A percentile compares a stretch with the other conserved stretches of the same genome.
Evolutionary conservation across 2,888 invertebrate species (phyloP).

Genomic region (Carabus problematicus): DNA sequence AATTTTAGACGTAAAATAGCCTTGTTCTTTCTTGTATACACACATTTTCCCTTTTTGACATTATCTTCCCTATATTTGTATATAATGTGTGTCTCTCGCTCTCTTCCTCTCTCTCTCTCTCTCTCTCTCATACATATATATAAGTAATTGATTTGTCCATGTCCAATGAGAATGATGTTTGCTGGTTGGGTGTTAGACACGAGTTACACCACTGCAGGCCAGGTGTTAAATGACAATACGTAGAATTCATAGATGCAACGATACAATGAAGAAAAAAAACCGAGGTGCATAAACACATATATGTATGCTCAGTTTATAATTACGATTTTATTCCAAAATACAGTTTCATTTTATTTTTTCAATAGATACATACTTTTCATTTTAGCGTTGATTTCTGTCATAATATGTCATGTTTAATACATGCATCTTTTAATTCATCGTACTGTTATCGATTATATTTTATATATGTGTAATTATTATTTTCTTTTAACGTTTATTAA

Average conservation of each 20-base stretch:
- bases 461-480: slow-evolving; percentile 1
- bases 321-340: slow-evolving; percentile 28
- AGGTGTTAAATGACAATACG: slow-evolving; percentile 61
- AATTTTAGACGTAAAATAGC: slow-evolving; percentile 23
- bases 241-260: slow-evolving; percentile 55
- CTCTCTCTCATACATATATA: slow-evolving; percentile 2
- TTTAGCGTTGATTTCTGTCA: not conserved
- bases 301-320: slow-evolving; percentile 37
- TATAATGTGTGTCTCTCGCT: not conserved
- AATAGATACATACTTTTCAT: slow-evolving; percentile 2
- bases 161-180: slow-evolving; percentile 30
- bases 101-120: not conserved
- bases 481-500: slow-evolving; percentile 40
- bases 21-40: slow-evolving; percentile 8
- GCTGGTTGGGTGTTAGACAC: slow-evolving; percentile 35
- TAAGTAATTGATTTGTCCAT: slow-evolving; percentile 20
- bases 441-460: slow-evolving; percentile 34
- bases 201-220: slow-evolving; percentile 53
- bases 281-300: slow-evolving; percentile 54
- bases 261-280: slow-evolving; percentile 58
- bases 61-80: too few relatives aligned
- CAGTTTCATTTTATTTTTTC: not conserved
- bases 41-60: too few relatives aligned
- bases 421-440: slow-evolving; percentile 3
- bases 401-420: not conserved